Base-by-base conservation (phyloP, 2,797 vertebrate species). In the Karalla daura region DNA sequence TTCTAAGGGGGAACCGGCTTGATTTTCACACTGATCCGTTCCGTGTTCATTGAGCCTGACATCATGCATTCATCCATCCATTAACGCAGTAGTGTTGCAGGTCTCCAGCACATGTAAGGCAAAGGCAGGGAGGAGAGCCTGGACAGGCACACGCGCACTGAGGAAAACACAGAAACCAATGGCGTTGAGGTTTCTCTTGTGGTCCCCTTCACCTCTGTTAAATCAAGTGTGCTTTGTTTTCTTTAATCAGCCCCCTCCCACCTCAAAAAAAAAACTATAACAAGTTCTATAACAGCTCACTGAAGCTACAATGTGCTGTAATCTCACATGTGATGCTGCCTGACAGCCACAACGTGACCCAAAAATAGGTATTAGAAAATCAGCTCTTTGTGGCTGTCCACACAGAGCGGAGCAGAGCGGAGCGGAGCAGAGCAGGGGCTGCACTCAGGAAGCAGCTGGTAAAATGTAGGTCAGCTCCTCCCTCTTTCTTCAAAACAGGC, bases 401-500 rank as follows among this genome's bases (percentile, higher is more conserved):
- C 25, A 13, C 43, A 54, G 50, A 23, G 33, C 25, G 27, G n/a
- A n/a, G n/a, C n/a, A n/a, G n/a, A n/a, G n/a, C n/a, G n/a, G n/a
- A n/a, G n/a, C n/a, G n/a, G n/a, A n/a, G n/a, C n/a, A n/a, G n/a
- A n/a, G n/a, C n/a, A 3, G 41, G 51, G 30, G 45, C 63, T 61
- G 76, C 52, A 60, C 37, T 37, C 51, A 69, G 58, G 64, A 75
- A 56, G 64, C 64, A 52, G 56, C 25, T n/a, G 52, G 50, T 49
- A 61, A 74, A 92, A 93, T 93, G 78, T 93, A 91, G 93, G 93
- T 92, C 93, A 93, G 73, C 84, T 44, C 83, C 90, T 52, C 90
- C 90, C 60, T 32, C 53, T 64, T 63, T 77, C 69, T 67, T 71
- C 59, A 56, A 40, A 55, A 35, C 3, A 1, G 49, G 56, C 83